These are phyloP conservation scores for Agrypnus murinus DNA, from an alignment of 2,888 invertebrate species.

Conservation along the genomic window DNA sequence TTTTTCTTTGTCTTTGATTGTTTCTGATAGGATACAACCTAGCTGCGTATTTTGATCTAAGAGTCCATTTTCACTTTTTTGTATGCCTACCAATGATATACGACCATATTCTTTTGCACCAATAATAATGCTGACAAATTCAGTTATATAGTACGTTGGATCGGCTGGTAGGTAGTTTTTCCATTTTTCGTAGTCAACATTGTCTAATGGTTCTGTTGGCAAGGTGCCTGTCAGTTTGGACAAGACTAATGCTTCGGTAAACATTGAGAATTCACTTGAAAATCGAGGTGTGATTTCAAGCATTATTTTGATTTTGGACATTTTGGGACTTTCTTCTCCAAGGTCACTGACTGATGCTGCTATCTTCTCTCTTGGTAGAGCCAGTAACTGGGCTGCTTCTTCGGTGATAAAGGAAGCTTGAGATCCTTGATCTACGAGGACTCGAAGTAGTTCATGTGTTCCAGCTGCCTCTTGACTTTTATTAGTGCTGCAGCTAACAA, in stretches of 20 bases:
- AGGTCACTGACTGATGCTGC: not conserved
- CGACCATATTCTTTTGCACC: not conserved
- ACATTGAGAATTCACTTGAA: too few relatives aligned
- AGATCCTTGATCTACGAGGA: not conserved
- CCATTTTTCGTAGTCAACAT: not conserved
- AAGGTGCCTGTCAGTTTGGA: too few relatives aligned
- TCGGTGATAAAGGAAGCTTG: not conserved
- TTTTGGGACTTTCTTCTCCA: not conserved
- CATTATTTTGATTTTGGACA: not conserved
- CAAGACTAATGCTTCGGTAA: not conserved
- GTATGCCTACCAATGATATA: not conserved
- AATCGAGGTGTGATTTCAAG: too few relatives aligned
- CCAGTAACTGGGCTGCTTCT: too few relatives aligned
- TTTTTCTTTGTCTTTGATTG: not conserved
- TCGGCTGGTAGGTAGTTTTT: not conserved
- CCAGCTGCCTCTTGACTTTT: not conserved
- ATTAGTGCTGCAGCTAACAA: not conserved
- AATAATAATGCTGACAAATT: not conserved
- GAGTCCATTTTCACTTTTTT: not conserved
- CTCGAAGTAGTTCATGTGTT: not conserved
- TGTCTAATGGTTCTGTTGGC: not conserved
- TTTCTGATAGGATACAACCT: not conserved
- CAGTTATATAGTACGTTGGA: not conserved
- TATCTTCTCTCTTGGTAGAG: not conserved
- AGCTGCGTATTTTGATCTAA: not conserved